A percentile compares a stretch with the other conserved stretches of the same genome.
Evolutionary conservation across 2,888 invertebrate species (phyloP).

Genomic region (Tetropium fuscum): DNA sequence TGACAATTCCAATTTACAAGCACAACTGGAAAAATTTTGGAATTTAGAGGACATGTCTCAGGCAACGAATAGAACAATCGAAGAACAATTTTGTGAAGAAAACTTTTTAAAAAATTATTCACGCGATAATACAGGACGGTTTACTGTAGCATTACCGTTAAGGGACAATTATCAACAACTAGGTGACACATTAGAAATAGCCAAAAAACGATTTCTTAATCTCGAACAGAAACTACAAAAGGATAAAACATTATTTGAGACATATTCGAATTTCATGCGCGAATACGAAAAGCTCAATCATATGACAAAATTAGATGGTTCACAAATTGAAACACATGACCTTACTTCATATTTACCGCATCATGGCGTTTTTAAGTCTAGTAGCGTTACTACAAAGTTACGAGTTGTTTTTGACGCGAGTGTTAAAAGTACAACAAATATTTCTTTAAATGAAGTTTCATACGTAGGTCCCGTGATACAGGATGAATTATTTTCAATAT

Average conservation of each 20-base stretch:
- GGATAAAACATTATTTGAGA: neutral
- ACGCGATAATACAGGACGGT: neutral
- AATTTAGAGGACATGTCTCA: neutral
- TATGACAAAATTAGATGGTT: neutral
- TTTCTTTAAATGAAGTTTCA: neutral
- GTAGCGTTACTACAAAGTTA: neutral
- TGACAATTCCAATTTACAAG: neutral
- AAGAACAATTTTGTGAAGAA: neutral
- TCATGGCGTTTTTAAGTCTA: slow-evolving; percentile 2
- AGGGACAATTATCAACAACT: neutral
- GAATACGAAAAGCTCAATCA: neutral
- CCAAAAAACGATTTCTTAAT: neutral
- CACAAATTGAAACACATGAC: neutral
- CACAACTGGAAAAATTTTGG: slow-evolving; percentile 8
- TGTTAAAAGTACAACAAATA: neutral
- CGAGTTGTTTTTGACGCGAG: slow-evolving; percentile 1
- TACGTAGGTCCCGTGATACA: slow-evolving; percentile 9
- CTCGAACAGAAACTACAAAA: neutral
- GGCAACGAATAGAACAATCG: neutral
- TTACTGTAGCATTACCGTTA: neutral
- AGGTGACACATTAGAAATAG: neutral
- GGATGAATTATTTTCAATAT: slow-evolving; percentile 26
- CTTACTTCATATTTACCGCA: neutral
- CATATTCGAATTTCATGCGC: neutral
- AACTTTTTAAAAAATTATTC: neutral